Base-by-base conservation (phyloP, 2,113 vertebrate species). In the Leptodactylus fuscus region DNA sequence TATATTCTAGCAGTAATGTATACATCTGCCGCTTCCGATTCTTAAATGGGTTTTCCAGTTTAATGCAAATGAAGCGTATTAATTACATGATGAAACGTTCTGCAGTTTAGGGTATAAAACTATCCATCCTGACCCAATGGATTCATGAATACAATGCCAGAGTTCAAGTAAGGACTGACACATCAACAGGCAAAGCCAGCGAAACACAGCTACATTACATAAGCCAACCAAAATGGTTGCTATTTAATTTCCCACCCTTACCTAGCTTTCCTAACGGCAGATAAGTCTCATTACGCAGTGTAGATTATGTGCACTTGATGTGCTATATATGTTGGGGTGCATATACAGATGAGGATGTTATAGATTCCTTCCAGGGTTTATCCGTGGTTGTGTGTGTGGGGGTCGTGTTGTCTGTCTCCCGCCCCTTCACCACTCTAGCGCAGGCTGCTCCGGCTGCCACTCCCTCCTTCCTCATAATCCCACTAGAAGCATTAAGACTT, bases 401-500 rank as follows among this genome's bases (percentile, higher is more conserved):
- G 69, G 7, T 38, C 18, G 3, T 9, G 29, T 0, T 88, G 55
- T 12, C 16, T 24, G 24, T 49, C 73, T 49, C 73, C 73, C n/a
- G 13, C 73, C 48, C 27, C 18, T 77, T 22, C 27, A 16, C 48
- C 27, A 3, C 16, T 34, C 16, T 48, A 51, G 46, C 8, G 46
- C 74, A 16, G 44, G 44, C 46, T 29, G 24, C 48, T 22, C 10
- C 13, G n/a, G 22, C 44, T 5, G 36, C 38, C 20, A 15, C 48
- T 41, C 29, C 53, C 62, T 76, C 49, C 71, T 34, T 65, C 71
- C 16, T 13, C 55, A 22, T 53, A 24, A 29, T 85, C 83, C 83
- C 83, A n/a, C 55, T 69, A 62, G 83, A 78, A 65, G 74, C 82
- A 84, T 78, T 85, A 77, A 69, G 83, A 60, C 48, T 85, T 78